These are phyloP conservation scores for Rhinoraja longicauda DNA, from an alignment of 2,797 vertebrate genomes.

Conservation along the genomic window DNA sequence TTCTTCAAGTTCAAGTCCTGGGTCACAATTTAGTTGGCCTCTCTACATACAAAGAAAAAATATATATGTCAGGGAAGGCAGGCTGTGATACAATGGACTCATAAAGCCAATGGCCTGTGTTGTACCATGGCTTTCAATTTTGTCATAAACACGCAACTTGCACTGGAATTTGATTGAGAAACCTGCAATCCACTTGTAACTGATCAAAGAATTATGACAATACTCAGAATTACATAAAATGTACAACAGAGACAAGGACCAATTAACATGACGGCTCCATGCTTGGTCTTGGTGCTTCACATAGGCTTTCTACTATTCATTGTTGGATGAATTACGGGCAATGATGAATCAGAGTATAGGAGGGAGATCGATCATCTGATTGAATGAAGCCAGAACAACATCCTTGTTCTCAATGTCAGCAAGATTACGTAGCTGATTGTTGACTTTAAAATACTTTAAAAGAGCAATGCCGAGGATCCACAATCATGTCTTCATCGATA, in stretches of 20 bases:
- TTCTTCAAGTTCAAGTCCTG: constrained; percentile 93
- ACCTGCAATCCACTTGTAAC: neutral
- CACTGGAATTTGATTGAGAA: neutral
- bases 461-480: too few species aligned
- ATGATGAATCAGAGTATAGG: too few species aligned
- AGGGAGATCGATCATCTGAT: too few species aligned
- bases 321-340: neutral
- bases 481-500: too few species aligned
- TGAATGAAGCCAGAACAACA: too few species aligned
- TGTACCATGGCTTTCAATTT: neutral
- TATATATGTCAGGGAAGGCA: constrained; percentile 20
- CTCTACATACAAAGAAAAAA: constrained; percentile 59
- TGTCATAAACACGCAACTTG: neutral
- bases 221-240: neutral
- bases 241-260: neutral
- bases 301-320: neutral
- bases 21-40: constrained; percentile 88
- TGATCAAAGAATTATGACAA: too few species aligned
- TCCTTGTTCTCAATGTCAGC: too few species aligned
- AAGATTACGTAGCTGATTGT: too few species aligned
- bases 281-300: neutral
- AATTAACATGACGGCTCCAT: too few species aligned
- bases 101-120: neutral
- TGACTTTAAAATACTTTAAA: too few species aligned
- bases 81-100: neutral